Base-by-base conservation (phyloP, 2,888 invertebrate species). In the Macrosiphum euphorbiae region DNA sequence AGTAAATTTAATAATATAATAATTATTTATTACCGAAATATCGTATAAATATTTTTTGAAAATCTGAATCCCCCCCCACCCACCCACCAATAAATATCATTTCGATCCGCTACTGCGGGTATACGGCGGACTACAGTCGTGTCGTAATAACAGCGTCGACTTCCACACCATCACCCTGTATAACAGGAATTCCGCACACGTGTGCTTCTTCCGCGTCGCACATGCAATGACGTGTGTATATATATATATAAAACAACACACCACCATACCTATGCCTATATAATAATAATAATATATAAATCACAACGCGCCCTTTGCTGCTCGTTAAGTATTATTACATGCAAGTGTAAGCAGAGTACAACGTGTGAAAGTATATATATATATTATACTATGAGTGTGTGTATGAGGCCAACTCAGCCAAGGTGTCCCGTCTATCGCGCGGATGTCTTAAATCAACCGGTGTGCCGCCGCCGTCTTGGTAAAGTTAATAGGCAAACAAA, bases 401-500 rank as follows among this genome's bases (percentile, higher is more conserved):
- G 10, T n/a, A 13, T 67, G 67, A 20, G 67, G 35, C 67, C 67
- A 67, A 67, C 67, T 7, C 67, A 35, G 67, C 67, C 67, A 7
- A 55, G 58, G 84, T 61, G 85, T 11, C 44, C 44, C n/a, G 89
- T 89, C 84, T 84, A 35, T 92, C 52, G 85, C 50, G 61, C 92
- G 93, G 93, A 93, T 93, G 93, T 93, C 89, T 93, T 93, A 93
- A 93, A 93, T 93, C 89, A 93, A 93, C 93, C 93, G 90, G 93
- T 52, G 67, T 61, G n/a, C 91, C 91, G 58, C 91, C 44, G n/a
- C 3, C 41, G 90, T 61, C 86, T 50, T 41, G 90, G 50, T 93
- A 90, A 47, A 90, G 85, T 86, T 93, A 61, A 52, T 90, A 93
- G 61, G 84, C 88, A 93, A 93, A 93, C 92, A 93, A 93, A 93